Conservation (phyloP, 2,888 invertebrate species). For the Baronia brevicornis region DNA sequence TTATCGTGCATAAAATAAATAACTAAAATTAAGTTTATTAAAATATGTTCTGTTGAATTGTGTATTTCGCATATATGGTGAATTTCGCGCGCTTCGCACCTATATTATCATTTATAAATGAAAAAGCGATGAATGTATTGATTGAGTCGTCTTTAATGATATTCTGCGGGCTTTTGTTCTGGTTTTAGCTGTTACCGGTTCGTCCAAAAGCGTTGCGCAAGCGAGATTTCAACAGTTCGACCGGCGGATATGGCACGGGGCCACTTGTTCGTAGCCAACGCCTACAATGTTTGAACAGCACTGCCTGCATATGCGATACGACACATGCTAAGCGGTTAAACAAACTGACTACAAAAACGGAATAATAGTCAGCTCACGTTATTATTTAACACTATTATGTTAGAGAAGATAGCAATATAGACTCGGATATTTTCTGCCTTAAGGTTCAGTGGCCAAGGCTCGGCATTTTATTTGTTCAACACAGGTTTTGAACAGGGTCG, state of each 20-base stretch:
- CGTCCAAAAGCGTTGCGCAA: conserved; percentile 57
- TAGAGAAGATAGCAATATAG: conserved; percentile 18
- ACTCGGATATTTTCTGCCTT: conserved; percentile 15
- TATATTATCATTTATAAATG: conserved; percentile 20
- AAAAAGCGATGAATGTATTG: conserved; percentile 20
- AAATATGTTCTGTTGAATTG: conserved; percentile 1
- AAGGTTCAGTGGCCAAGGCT: conserved; percentile 19
- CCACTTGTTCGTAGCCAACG: conserved; percentile 59
- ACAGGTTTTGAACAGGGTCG: conserved; percentile 6
- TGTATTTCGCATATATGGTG: conserved; percentile 6
- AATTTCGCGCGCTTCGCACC: conserved; percentile 14
- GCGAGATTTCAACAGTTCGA: conserved; percentile 57
- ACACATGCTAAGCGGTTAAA: conserved; percentile 51
- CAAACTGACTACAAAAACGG: conserved; percentile 42
- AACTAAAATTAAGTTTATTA: not conserved
- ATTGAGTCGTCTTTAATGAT: conserved; percentile 33
- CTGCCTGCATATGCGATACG: conserved; percentile 38
- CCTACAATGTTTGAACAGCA: conserved; percentile 59
- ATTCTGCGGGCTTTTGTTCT: conserved; percentile 33
- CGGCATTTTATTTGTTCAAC: conserved; percentile 4
- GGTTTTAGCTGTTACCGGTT: conserved; percentile 48
- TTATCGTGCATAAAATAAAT: conserved; percentile 2
- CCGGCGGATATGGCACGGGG: conserved; percentile 67
- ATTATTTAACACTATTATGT: conserved; percentile 35
- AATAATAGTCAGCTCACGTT: conserved; percentile 39